Percentiles rank a stretch among this genome's conserved stretches.
Conservation (phyloP, 2,888 invertebrate genomes). For the Trilocha varians region DNA sequence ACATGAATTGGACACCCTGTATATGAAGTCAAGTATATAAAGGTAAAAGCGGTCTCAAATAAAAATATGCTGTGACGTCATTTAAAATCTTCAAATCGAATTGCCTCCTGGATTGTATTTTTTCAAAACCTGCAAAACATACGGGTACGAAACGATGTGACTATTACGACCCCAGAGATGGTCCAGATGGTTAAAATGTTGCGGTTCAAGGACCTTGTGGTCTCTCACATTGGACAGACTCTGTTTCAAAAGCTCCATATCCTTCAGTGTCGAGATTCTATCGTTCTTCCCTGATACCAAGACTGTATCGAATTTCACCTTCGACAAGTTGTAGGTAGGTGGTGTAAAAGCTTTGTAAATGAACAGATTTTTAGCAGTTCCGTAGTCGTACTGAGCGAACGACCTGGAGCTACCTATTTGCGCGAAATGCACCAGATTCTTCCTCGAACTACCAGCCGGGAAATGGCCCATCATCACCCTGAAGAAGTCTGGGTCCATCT, state of each 20-base stretch:
- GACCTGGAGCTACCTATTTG: conserved; percentile 17
- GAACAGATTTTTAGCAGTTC: conserved; percentile 10
- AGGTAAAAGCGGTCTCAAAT: too few species aligned
- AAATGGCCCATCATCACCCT: conserved; percentile 16
- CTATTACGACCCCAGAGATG: conserved; percentile 21
- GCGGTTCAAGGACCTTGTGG: conserved; percentile 15
- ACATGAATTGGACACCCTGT: too few species aligned
- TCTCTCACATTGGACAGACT: conserved; percentile 24
- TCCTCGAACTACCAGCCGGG: conserved; percentile 23
- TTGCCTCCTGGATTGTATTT: too few species aligned
- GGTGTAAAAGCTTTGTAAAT: conserved; percentile 19
- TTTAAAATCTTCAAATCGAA: too few species aligned
- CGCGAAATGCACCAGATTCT: conserved; percentile 23
- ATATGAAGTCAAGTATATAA: too few species aligned
- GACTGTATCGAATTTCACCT: conserved; percentile 15
- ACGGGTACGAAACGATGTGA: conserved; percentile 17
- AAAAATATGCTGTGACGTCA: too few species aligned
- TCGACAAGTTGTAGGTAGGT: conserved; percentile 14
- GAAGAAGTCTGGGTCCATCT: conserved; percentile 20
- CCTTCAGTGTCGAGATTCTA: conserved; percentile 16
- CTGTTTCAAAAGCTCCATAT: conserved; percentile 18
- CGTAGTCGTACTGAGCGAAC: conserved; percentile 24
- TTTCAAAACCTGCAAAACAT: conserved; percentile 19
- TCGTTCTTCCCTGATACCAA: conserved; percentile 25
- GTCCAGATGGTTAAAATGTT: conserved; percentile 24